These are phyloP conservation scores for Hydrocynus forskahlii DNA, from an alignment of 2,797 vertebrate species.

Conservation along the genomic window DNA sequence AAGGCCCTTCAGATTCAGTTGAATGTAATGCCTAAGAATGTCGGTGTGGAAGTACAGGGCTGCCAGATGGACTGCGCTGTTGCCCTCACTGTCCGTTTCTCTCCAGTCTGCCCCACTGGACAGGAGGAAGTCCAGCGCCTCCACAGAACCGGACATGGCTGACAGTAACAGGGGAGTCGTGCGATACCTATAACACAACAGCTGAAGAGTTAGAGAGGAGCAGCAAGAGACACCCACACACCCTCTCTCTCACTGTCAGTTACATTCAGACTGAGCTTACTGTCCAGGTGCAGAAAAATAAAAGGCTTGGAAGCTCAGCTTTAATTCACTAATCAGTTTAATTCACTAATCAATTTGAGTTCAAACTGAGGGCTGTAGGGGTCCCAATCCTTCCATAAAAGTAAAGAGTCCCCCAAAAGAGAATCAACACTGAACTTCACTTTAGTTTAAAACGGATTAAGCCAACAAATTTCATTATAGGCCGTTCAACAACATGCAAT, in stretches of 20 bases:
- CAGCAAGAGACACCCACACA: not conserved
- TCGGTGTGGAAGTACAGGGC: slow-evolving; percentile 77
- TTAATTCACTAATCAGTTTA: no score
- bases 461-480: no score
- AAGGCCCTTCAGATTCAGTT: slow-evolving; percentile 71
- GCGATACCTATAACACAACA: slow-evolving; percentile 62
- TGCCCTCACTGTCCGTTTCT: slow-evolving; percentile 73
- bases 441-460: no score
- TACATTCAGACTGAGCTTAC: not conserved
- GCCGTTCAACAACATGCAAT: no score
- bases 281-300: no score
- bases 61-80: slow-evolving; percentile 77
- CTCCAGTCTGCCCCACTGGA: slow-evolving; percentile 74
- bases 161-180: slow-evolving; percentile 76
- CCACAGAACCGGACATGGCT: slow-evolving; percentile 75
- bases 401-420: no score
- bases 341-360: no score
- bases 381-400: no score
- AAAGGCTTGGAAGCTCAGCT: no score
- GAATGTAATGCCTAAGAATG: slow-evolving; percentile 72
- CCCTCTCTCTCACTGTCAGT: not conserved
- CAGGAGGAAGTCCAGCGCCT: slow-evolving; percentile 73
- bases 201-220: not conserved
- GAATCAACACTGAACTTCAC: no score
- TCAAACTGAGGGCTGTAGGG: rapidly evolving